Conservation (phyloP, 1,140 invertebrate genomes). For the Drosophila albomicans region DNA sequence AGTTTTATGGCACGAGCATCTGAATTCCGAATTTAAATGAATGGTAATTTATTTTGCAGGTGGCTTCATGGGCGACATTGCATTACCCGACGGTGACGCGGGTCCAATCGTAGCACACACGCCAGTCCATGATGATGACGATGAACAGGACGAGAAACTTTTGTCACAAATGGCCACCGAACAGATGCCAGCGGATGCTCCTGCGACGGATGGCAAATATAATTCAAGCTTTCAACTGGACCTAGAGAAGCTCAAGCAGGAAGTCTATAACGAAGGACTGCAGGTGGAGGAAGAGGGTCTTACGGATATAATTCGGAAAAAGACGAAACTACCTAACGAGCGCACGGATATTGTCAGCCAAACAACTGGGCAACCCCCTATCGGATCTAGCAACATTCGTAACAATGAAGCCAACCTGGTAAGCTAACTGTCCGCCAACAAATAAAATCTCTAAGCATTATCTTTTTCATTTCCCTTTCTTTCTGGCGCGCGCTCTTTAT, state of each 20-base stretch:
- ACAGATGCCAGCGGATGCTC: constrained; percentile 64
- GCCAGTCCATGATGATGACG: constrained; percentile 81
- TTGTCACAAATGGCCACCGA: constrained; percentile 10
- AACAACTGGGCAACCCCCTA: constrained; percentile 84
- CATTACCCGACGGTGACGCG: constrained; percentile 87
- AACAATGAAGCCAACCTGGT: constrained; percentile 62
- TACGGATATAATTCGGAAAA: constrained; percentile 88
- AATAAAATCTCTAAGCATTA: not conserved
- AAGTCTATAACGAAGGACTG: constrained; percentile 91
- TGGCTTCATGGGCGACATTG: constrained; percentile 92
- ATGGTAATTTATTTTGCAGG: constrained; percentile 85
- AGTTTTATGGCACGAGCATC: constrained; percentile 30
- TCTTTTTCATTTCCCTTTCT: not conserved
- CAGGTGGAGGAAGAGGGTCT: constrained; percentile 93
- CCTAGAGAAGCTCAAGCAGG: constrained; percentile 91
- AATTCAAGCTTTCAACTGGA: constrained; percentile 90
- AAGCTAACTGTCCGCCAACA: constrained; percentile 1
- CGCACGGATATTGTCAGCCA: constrained; percentile 40
- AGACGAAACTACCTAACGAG: constrained; percentile 87
- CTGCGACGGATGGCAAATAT: constrained; percentile 69
- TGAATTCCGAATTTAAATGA: constrained; percentile 5
- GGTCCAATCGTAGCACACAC: constrained; percentile 74
- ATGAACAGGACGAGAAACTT: constrained; percentile 7
- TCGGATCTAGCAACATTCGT: constrained; percentile 64
- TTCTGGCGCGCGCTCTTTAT: no score